Percentiles rank a stretch among this genome's conserved stretches.
These are phyloP conservation scores for Caprella mutica DNA, from an alignment of 2,888 invertebrate genomes.

Conservation along the genomic window DNA sequence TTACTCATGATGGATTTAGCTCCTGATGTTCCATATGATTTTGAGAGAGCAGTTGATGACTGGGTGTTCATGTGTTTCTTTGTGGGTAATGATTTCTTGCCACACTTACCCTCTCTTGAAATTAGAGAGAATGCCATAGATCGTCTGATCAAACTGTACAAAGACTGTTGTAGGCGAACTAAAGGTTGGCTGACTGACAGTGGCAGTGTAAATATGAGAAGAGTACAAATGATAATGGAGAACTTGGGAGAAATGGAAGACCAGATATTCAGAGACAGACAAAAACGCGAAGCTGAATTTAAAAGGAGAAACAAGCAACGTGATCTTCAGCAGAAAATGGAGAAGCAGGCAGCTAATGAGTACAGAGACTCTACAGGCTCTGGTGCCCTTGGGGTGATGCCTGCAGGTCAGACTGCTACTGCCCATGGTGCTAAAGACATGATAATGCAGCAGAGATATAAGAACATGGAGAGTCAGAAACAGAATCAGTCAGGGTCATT, in stretches of 20 bases:
- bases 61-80: conserved; percentile 99
- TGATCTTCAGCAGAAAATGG: conserved; percentile 51
- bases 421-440: conserved; percentile 24
- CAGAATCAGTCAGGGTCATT: neutral
- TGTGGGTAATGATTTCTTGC: conserved; percentile 97
- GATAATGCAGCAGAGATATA: conserved; percentile 26
- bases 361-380: conserved; percentile 23
- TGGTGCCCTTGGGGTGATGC: conserved; percentile 31
- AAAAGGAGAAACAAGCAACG: conserved; percentile 57
- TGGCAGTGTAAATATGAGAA: conserved; percentile 80
- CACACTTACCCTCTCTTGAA: conserved; percentile 94
- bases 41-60: conserved; percentile 91
- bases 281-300: conserved; percentile 71
- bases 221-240: conserved; percentile 88
- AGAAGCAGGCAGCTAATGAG: conserved; percentile 36
- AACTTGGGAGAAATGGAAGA: conserved; percentile 91
- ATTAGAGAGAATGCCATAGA: conserved; percentile 96
- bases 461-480: conserved; percentile 14
- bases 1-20: conserved; percentile 82
- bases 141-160: conserved; percentile 80
- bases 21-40: conserved; percentile 83
- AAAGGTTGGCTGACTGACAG: conserved; percentile 90
- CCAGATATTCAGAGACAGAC: conserved; percentile 87
- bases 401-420: conserved; percentile 23
- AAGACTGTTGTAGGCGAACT: conserved; percentile 58